Percentiles rank a stretch among this genome's conserved stretches.
Conservation (phyloP, 2,113 vertebrate genomes). For the Prionailurus bengalensis region DNA sequence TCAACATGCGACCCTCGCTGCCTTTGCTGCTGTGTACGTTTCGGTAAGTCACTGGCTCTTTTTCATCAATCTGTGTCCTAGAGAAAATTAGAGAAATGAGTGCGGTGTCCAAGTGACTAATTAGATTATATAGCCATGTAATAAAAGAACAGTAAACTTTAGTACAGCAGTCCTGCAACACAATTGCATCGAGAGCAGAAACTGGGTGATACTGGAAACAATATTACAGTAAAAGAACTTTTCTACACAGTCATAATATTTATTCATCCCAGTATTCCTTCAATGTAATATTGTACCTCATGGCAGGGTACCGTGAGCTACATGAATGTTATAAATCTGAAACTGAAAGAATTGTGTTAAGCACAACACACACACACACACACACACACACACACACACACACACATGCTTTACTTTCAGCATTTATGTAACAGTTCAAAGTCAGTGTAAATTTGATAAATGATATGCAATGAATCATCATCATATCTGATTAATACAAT, state of each 20-base stretch:
- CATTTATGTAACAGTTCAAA: neutral
- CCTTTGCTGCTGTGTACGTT: conserved; percentile 98
- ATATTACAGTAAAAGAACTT: neutral
- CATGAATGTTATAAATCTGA: neutral
- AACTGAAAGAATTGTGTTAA: neutral
- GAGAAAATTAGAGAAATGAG: conserved; percentile 59
- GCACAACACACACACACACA: neutral
- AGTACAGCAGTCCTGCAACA: neutral
- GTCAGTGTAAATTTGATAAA: neutral
- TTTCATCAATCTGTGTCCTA: conserved; percentile 55
- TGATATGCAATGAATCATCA: neutral
- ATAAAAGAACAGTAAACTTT: neutral
- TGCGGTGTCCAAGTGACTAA: conserved; percentile 12
- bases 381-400: neutral
- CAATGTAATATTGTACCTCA: neutral
- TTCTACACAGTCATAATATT: neutral
- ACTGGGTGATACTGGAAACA: conserved; percentile 34
- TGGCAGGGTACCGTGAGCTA: neutral
- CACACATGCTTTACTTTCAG: neutral
- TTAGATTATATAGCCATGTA: neutral
- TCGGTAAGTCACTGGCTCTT: conserved; percentile 93
- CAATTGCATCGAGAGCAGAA: conserved; percentile 51
- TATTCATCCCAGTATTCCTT: neutral
- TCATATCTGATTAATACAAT: neutral
- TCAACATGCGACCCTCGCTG: conserved; percentile 97